Percentiles rank a stretch among this genome's conserved stretches.
Conservation (phyloP, 1,140 invertebrate species). For the Macrostomum lignano region DNA sequence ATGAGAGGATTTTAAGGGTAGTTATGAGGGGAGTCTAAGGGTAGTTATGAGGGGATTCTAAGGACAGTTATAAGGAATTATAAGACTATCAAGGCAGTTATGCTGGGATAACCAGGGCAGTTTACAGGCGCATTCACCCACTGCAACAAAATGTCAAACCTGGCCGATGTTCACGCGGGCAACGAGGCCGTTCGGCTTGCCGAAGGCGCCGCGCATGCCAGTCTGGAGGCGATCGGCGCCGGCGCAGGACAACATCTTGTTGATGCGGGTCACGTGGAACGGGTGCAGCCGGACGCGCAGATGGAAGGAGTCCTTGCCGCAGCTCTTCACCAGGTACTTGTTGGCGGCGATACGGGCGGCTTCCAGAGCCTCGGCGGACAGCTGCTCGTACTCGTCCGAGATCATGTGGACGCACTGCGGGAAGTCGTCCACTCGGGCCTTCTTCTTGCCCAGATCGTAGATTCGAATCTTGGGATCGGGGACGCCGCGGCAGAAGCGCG, state of each 20-base stretch:
- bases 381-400: conserved; percentile 96
- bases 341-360: conserved; percentile 95
- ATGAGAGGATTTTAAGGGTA: too few relatives aligned
- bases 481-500: too few relatives aligned
- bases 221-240: conserved; percentile 99
- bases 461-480: conserved; percentile 85
- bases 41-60: too few relatives aligned
- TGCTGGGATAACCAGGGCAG: too few relatives aligned
- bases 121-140: too few relatives aligned
- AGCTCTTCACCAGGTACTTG: conserved; percentile 61
- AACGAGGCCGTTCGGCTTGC: conserved; percentile 91
- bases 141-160: conserved; percentile 93
- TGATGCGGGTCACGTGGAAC: conserved; percentile 96
- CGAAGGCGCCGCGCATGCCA: conserved; percentile 97
- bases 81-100: too few relatives aligned
- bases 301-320: conserved; percentile 97
- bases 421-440: conserved; percentile 80
- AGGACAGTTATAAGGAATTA: too few relatives aligned
- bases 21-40: too few relatives aligned
- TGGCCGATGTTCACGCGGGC: conserved; percentile 88
- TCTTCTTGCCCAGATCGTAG: conserved; percentile 94
- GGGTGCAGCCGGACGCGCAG: conserved; percentile 86
- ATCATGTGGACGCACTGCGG: conserved; percentile 84
- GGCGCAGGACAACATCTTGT: conserved; percentile 99
- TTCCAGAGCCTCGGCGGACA: conserved; percentile 83